A percentile compares a stretch with the other conserved stretches of the same genome.
phyloP scores from a whole-genome alignment of 2,888 invertebrate genomes.

The Cataglyphis albicans region DNA sequence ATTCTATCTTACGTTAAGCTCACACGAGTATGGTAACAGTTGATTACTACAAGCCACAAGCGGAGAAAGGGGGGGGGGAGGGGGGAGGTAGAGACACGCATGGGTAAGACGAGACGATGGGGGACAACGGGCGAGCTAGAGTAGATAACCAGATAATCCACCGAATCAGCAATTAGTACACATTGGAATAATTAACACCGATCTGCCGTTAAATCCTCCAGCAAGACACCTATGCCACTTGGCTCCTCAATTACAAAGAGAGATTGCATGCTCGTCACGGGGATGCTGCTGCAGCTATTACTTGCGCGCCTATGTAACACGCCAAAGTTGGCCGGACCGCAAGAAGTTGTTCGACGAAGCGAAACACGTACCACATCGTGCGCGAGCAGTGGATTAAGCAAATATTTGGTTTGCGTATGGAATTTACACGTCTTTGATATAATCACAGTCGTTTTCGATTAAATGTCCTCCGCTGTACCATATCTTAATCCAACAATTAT shows the following conservation, averaged over 20 bases:
- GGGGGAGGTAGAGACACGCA: background rate
- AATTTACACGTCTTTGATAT: conserved; percentile 14
- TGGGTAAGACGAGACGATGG: conserved; percentile 3
- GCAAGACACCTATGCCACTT: conserved; percentile 53
- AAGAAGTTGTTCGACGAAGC: conserved; percentile 46
- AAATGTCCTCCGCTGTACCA: conserved; percentile 5
- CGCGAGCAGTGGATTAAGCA: conserved; percentile 28
- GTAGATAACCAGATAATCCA: conserved; percentile 75
- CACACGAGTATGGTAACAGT: conserved; percentile 13
- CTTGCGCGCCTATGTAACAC: conserved; percentile 51
- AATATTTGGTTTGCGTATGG: conserved; percentile 41
- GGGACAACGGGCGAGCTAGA: conserved; percentile 43
- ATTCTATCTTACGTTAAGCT: conserved; percentile 3
- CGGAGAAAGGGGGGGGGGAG: background rate
- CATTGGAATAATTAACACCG: conserved; percentile 75
- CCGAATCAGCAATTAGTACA: conserved; percentile 75
- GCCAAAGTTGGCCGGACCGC: conserved; percentile 37
- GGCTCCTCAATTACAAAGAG: conserved; percentile 67
- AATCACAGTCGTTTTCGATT: conserved; percentile 4
- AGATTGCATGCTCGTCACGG: conserved; percentile 57
- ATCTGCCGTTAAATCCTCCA: conserved; percentile 67
- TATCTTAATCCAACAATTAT: background rate
- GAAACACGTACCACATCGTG: conserved; percentile 37
- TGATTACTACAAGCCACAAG: conserved; percentile 42
- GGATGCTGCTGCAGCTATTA: conserved; percentile 34